phyloP scores from a whole-genome alignment of 2,888 invertebrate species.

The Aleiodes alternator region DNA sequence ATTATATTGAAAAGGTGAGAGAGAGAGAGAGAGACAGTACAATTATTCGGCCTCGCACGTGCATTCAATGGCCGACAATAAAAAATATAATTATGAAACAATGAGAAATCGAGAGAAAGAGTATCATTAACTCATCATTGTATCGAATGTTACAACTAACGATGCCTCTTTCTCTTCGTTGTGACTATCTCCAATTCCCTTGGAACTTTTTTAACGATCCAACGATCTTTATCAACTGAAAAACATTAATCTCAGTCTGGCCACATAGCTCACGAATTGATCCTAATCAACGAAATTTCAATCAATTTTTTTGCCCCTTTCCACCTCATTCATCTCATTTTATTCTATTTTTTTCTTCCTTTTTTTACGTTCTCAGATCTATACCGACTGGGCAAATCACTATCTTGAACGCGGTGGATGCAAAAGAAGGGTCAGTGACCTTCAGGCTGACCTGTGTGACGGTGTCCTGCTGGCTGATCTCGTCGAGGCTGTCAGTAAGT shows the following conservation, averaged over 20 bases:
- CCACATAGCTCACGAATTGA: constrained; percentile 35
- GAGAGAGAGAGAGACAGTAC: constrained; percentile 6
- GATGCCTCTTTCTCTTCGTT: neutral
- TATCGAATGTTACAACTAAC: neutral
- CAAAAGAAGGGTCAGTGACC: constrained; percentile 88
- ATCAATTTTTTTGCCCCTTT: constrained; percentile 16
- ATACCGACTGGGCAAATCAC: constrained; percentile 99
- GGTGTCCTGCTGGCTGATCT: constrained; percentile 94
- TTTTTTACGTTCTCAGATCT: constrained; percentile 82
- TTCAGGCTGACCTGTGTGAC: constrained; percentile 94
- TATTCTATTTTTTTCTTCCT: too few relatives aligned
- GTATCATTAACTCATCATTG: constrained; percentile 17
- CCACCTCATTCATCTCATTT: too few relatives aligned
- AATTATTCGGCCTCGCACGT: constrained; percentile 1
- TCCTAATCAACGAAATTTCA: constrained; percentile 38
- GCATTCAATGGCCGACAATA: neutral
- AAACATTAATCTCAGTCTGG: constrained; percentile 39
- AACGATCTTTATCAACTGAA: constrained; percentile 14
- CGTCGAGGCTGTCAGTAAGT: constrained; percentile 95
- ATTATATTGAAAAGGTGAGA: constrained; percentile 30
- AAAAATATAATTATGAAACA: neutral
- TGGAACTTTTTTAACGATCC: neutral
- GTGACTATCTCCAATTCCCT: neutral
- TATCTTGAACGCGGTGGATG: constrained; percentile 94
- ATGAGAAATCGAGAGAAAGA: too few relatives aligned